Evolutionary conservation across 1,140 invertebrate species (phyloP), one percentile per base, ranked within the genome.

Genomic region (Ruditapes philippinarum): DNA sequence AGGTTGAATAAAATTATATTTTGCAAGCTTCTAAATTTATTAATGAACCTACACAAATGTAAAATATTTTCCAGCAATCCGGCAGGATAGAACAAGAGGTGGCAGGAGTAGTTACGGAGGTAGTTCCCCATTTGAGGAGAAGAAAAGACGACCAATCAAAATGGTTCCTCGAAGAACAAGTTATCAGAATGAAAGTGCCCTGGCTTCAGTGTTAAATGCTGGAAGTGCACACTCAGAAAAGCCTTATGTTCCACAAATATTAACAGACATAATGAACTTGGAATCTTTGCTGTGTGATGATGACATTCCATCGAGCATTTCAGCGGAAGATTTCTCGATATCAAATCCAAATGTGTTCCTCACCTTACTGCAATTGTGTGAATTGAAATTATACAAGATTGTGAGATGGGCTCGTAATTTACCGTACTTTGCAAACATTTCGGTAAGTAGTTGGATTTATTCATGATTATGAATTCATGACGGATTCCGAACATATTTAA

Each of bases 381-480:
- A 99, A 96, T 98, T 99, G 95, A 96, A 98, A 49, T 97, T 99
- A 0, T 99, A 99, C 95, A 99, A 99, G 96, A 99, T 99, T 91
- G 99, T 99, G 80, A 99, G 99, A 94, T 99, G 99, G 99, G 99
- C 99, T 96, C 98, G 99, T 95, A 99, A 98, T 96, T 96, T 99
- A 94, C 99, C 99, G 17, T 97, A 99, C 5, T 99, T 99, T 95
- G 98, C 99, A 95, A 98, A 99, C 96, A 99, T 99, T 93, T 98
- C 93, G 25, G 94, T 95, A 87, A 93, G 94, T 94, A 62, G n/a
- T n/a, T n/a, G n/a, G n/a, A n/a, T n/a, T n/a, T n/a, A n/a, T n/a
- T n/a, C n/a, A n/a, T n/a, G n/a, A n/a, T n/a, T n/a, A n/a, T n/a
- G n/a, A n/a, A n/a, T n/a, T n/a, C n/a, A n/a, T n/a, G n/a, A n/a